These are phyloP conservation scores for Erpobdella octoculata DNA, from an alignment of 2,888 invertebrate genomes.

Conservation along the genomic window DNA sequence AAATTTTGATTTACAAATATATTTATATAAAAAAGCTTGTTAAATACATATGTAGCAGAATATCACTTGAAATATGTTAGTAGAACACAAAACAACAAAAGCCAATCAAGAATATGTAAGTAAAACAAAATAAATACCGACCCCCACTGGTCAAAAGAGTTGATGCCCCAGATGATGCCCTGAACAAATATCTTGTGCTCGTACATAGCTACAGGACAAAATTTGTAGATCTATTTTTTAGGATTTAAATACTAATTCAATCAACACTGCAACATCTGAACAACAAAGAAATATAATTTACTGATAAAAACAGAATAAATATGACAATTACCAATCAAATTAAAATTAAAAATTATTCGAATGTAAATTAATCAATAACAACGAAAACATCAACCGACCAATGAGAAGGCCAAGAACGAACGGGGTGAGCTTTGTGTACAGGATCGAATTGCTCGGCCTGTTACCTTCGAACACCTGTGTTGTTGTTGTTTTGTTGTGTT, in stretches of 20 bases:
- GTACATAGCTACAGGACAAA: constrained; percentile 78
- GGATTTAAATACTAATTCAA: not conserved
- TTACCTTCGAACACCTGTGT: constrained; percentile 77
- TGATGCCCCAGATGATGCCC: constrained; percentile 97
- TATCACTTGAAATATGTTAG: not conserved
- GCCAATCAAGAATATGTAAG: not conserved
- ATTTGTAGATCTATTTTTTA: too few species aligned
- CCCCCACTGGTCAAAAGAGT: constrained; percentile 99
- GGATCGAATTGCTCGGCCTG: constrained; percentile 90
- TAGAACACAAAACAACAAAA: not conserved
- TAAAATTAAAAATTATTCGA: not conserved
- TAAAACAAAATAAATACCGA: constrained; percentile 50
- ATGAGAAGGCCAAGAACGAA: constrained; percentile 86
- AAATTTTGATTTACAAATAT: too few species aligned
- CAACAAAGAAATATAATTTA: not conserved
- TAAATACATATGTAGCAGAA: not conserved
- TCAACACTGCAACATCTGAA: not conserved
- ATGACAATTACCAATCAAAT: not conserved
- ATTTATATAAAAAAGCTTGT: too few species aligned
- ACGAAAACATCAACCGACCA: constrained; percentile 61
- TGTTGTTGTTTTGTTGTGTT: too few species aligned
- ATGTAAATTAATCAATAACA: constrained; percentile 12
- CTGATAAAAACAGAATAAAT: not conserved
- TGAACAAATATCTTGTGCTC: constrained; percentile 99
- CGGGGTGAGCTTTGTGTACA: constrained; percentile 81